phyloP scores from a whole-genome alignment of 2,797 vertebrate genomes.

The Karalla daura region DNA sequence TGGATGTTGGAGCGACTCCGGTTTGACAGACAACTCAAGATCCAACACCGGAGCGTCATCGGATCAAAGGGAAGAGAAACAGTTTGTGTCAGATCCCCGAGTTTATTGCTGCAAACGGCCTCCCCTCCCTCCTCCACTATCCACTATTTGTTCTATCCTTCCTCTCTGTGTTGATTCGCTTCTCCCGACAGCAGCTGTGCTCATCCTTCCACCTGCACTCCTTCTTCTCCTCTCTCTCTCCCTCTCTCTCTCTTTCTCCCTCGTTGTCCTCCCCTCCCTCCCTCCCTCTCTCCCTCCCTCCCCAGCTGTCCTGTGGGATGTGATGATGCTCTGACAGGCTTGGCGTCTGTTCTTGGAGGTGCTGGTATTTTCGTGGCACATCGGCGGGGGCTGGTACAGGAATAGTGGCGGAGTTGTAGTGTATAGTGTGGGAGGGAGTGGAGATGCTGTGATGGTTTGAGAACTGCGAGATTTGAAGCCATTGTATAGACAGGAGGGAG shows the following conservation, averaged over 20 bases:
- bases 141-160: conserved; percentile 34
- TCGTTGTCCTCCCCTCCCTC: conserved; percentile 14
- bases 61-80: conserved; percentile 26
- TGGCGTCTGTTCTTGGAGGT: conserved; percentile 82
- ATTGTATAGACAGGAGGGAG: conserved; percentile 75
- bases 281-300: conserved; percentile 34
- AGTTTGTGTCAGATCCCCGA: conserved; percentile 41
- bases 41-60: conserved; percentile 10
- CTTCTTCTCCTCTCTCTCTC: conserved; percentile 5
- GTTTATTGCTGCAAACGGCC: conserved; percentile 35
- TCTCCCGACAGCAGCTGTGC: conserved; percentile 39
- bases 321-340: conserved; percentile 80
- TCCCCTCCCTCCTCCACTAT: conserved; percentile 16
- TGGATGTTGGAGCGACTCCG: neutral
- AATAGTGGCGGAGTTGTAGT: conserved; percentile 84
- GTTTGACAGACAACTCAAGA: conserved; percentile 6
- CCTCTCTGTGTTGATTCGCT: conserved; percentile 50
- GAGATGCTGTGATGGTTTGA: conserved; percentile 60
- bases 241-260: conserved; percentile 20
- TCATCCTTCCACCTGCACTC: conserved; percentile 60
- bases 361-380: conserved; percentile 78
- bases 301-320: conserved; percentile 75
- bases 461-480: conserved; percentile 67
- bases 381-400: conserved; percentile 75
- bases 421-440: conserved; percentile 81